Evolutionary conservation across 2,113 vertebrate species (phyloP), one percentile per base, ranked within the genome.

Genomic region (Sylvilagus bachmani): DNA sequence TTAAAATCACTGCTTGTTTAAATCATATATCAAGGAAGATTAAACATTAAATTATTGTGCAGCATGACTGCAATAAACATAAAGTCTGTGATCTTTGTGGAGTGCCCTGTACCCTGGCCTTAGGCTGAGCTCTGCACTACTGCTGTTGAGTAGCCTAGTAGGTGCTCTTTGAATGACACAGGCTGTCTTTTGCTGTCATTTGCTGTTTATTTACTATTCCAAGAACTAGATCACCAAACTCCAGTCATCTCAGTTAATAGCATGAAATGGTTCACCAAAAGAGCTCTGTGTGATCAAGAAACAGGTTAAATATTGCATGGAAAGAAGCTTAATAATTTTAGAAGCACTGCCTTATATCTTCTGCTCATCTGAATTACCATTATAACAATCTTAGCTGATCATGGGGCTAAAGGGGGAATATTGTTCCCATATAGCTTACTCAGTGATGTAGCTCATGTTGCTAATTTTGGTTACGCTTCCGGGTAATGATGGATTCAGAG

Each of bases 191-290:
- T n/a, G n/a, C 70, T 81, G 44, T 69, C 16, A 10, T 58, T 58
- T 58, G 55, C 6, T 55, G 31, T 74, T 83, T 90, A 22, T 79
- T 58, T 75, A 62, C 19, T 44, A 14, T 6, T 13, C 3, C 66
- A 75, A 84, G 71, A 83, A n/a, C 67, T 89, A 77, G 31, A 21
- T 93, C 19, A 27, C n/a, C 12, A 33, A 94, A 85, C 36, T 88
- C 38, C 11, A 77, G n/a, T 2, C 24, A 62, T 66, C 12, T 75
- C 2, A 71, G n/a, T 51, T 89, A 82, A 22, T 51, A 64, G 21
- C 21, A 71, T n/a, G 53, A 82, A 95, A 77, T 86, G 2, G 12
- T 44, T 66, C 44, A 27, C n/a, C 27, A 71, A 53, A 71, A 6
- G 44, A 10, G 77, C 6, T 70, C 33, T 24, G 6, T 62, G 17